Percentiles rank a stretch among this genome's conserved stretches.
Evolutionary conservation across 2,113 vertebrate genomes (phyloP).

Genomic region (Chaetorhynchus papuensis): DNA sequence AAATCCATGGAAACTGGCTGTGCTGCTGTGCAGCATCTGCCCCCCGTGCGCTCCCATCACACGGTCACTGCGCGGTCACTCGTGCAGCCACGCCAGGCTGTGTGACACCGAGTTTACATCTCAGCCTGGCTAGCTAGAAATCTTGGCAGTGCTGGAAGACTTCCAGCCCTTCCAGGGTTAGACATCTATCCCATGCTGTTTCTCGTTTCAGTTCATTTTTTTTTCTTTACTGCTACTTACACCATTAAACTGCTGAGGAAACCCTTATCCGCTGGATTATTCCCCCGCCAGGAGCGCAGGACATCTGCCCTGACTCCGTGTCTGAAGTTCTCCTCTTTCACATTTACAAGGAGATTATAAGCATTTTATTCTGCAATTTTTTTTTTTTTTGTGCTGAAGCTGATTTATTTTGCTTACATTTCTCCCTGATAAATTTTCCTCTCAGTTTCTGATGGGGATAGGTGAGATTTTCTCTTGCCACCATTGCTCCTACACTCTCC

Average conservation of each 20-base stretch:
- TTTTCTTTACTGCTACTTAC: not conserved
- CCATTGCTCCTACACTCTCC: not conserved
- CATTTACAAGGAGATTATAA: not conserved
- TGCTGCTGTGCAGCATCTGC: not conserved
- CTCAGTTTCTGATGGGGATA: not conserved
- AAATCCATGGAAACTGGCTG: not conserved
- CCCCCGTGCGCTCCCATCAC: not conserved
- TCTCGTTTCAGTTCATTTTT: constrained; percentile 28
- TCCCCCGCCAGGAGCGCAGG: not conserved
- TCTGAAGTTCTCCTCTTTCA: not conserved
- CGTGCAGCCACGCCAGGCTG: not conserved
- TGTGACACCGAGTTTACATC: not conserved
- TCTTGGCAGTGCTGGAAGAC: constrained; percentile 7
- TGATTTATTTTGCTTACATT: constrained; percentile 24
- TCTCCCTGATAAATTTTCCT: not conserved
- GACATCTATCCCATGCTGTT: not conserved
- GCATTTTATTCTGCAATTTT: not conserved
- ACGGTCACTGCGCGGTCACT: not conserved
- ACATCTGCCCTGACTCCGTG: not conserved
- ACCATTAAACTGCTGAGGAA: not conserved
- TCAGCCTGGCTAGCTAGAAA: not conserved
- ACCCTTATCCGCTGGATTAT: not conserved
- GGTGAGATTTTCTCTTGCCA: not conserved
- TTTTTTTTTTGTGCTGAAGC: not conserved
- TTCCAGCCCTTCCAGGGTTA: not conserved